A percentile compares a stretch with the other conserved stretches of the same genome.
Evolutionary conservation across 2,797 vertebrate genomes (phyloP).

Genomic region (Choloepus didactylus): DNA sequence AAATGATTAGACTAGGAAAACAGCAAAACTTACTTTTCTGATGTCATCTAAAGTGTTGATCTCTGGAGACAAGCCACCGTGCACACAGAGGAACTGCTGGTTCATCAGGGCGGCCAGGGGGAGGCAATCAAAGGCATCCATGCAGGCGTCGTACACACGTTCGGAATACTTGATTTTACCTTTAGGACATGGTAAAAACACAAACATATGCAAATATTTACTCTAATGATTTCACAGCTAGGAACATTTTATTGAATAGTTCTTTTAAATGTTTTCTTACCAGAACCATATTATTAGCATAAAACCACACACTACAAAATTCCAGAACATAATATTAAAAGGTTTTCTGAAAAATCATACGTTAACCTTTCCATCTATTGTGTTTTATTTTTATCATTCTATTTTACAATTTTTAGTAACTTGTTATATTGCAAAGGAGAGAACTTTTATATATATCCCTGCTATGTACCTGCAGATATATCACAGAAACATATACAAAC

Average conservation of each 20-base stretch:
- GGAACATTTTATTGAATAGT: background rate
- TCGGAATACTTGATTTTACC: conserved; percentile 99
- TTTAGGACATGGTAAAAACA: conserved; percentile 86
- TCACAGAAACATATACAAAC: background rate
- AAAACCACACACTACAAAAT: background rate
- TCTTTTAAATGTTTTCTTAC: background rate
- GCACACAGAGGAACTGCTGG: conserved; percentile 99
- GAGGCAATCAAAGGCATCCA: conserved; percentile 99
- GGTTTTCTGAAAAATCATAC: background rate
- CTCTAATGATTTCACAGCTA: background rate
- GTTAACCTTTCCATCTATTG: background rate
- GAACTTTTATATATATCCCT: background rate
- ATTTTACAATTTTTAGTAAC: background rate
- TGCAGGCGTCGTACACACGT: conserved; percentile 98
- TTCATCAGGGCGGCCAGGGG: conserved; percentile 99
- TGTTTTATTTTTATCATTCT: background rate
- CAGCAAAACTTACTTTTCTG: conserved; percentile 96
- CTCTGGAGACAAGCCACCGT: conserved; percentile 99
- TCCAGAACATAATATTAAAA: background rate
- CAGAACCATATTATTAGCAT: background rate
- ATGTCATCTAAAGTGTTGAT: conserved; percentile 99
- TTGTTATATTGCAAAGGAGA: background rate
- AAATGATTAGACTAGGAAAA: background rate
- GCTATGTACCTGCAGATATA: background rate
- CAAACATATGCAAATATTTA: background rate